phyloP scores from a whole-genome alignment of 2,113 vertebrate species.

The Hipposideros armiger region DNA sequence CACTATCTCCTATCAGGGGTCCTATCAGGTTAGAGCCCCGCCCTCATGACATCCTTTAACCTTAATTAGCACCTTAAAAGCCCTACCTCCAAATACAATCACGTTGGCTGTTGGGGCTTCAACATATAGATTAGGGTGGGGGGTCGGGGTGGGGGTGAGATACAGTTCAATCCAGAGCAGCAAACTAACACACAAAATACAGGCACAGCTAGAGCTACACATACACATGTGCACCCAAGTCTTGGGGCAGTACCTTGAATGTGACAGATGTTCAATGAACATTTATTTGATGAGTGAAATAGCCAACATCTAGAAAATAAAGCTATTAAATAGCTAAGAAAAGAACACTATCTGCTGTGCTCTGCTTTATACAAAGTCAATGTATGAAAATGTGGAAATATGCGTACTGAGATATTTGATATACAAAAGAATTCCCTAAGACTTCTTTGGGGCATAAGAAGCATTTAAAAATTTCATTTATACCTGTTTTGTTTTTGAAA shows the following conservation, averaged over 20 bases:
- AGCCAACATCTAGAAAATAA: not conserved
- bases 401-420: not conserved
- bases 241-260: conserved; percentile 2
- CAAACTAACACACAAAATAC: not conserved
- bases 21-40: not conserved
- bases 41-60: not conserved
- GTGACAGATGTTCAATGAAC: not conserved
- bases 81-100: not conserved
- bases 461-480: conserved; percentile 14
- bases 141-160: no score
- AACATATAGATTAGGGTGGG: not conserved
- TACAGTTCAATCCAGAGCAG: not conserved
- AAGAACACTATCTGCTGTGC: not conserved
- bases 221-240: not conserved
- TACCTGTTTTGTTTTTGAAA: not conserved
- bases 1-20: no score
- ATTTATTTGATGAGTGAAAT: conserved; percentile 32
- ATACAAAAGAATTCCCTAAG: not conserved
- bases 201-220: not conserved
- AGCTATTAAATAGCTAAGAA: not conserved
- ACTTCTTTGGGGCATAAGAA: not conserved
- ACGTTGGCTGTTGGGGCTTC: not conserved
- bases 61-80: not conserved
- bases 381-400: not conserved
- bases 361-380: not conserved